Base-by-base conservation (phyloP, 30 jellyfish, hydroid and myxozoan genomes). In the Sanderia malayensis region DNA sequence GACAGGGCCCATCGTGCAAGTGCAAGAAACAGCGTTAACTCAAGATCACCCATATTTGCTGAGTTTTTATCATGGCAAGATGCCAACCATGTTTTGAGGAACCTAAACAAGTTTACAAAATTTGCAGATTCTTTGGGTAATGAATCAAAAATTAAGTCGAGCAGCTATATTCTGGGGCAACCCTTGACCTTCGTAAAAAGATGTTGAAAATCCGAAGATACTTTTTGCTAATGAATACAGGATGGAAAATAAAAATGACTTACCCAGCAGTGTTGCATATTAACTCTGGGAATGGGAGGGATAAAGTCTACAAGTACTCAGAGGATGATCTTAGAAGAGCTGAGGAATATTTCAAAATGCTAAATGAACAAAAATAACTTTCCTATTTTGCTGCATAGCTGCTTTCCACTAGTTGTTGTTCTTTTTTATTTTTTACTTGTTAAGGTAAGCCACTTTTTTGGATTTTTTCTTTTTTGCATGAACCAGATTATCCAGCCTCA, bases 41-140 rank as follows among this genome's bases (percentile, higher is more conserved):
- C 76, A 63, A 63, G 76, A 63, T 63, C 76, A 63, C 76, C 76
- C 55, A 41, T 41, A 41, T 63, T 63, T 63, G 60, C 76, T 44
- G 15, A 63, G 23, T 55, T 41, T 41, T 41, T 41, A 41, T 41
- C 76, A 63, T 63, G 76, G 60, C 76, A 63, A 44, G 76, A 63
- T 63, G 76, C 76, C 58, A 63, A 63, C 76, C 60, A 63, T 63
- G 76, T 63, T 3, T 34, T 63, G 32, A 13, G 58, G 76, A 63
- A 63, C 15, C 76, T 25, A 21, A 44, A 63, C 58, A 63, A 24
- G 76, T 20, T 63, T 44, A 2, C 76, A 63, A 63, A 29, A 63
- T 63, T 63, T 44, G 32, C 9, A 15, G 76, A 63, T 63, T 63
- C 76, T 4, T 4, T 44, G 20, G 76, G 76, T 26, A 63, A 63